A percentile compares a stretch with the other conserved stretches of the same genome.
Evolutionary conservation across 2,797 vertebrate species (phyloP).

Genomic region (Cossypha niveicapilla): DNA sequence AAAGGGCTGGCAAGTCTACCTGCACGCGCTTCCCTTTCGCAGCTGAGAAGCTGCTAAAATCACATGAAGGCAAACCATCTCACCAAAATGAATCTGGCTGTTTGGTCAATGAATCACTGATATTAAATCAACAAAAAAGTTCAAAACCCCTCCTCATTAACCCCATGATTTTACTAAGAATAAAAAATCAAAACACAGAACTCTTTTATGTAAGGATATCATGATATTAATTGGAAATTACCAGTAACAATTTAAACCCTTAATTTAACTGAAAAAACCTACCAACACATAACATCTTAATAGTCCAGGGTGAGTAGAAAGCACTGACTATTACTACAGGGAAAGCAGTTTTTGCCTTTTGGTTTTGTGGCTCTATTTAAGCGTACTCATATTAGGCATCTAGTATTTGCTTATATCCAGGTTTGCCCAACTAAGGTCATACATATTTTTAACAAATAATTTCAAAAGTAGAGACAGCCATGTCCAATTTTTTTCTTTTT

Average conservation of each 20-base stretch:
- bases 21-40: accelerated
- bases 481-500: background rate
- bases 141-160: background rate
- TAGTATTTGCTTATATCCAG: background rate
- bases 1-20: background rate
- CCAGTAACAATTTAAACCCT: background rate
- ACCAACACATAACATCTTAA: background rate
- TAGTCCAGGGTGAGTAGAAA: background rate
- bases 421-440: background rate
- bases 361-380: background rate
- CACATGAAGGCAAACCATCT: background rate
- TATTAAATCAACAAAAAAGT: background rate
- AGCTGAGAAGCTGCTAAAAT: background rate
- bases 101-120: background rate
- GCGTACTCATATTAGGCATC: background rate
- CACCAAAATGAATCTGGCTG: background rate
- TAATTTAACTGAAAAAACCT: background rate
- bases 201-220: background rate
- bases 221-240: background rate
- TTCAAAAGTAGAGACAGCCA: background rate
- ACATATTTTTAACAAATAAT: background rate
- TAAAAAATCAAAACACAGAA: background rate
- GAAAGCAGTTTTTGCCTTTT: background rate
- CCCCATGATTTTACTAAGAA: background rate
- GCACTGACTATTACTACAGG: background rate